Evolutionary conservation across 1,140 invertebrate genomes (phyloP).

Genomic region (Diachasma alloeum): DNA sequence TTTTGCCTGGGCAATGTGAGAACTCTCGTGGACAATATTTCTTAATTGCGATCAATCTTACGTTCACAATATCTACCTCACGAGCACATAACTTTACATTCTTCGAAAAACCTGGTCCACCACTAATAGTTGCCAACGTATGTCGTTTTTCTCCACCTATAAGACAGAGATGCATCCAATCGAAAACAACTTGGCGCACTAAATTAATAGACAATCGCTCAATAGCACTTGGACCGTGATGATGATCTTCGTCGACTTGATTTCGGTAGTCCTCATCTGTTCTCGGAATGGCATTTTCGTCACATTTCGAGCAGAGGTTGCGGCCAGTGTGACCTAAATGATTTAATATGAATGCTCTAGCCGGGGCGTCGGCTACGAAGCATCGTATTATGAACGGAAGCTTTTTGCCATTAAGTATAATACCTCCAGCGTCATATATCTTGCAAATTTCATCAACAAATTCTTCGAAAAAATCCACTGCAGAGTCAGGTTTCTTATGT

Average conservation of each 20-base stretch:
- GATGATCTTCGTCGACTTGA: slow-evolving; percentile 30
- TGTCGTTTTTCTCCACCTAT: slow-evolving; percentile 30
- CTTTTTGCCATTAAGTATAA: background rate
- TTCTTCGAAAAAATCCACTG: slow-evolving; percentile 18
- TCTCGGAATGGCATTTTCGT: slow-evolving; percentile 15
- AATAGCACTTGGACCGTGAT: slow-evolving; percentile 28
- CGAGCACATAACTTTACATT: too few relatives aligned
- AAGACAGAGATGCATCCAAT: slow-evolving; percentile 36
- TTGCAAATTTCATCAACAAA: slow-evolving; percentile 15
- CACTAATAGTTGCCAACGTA: too few relatives aligned
- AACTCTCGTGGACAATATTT: slow-evolving; percentile 33
- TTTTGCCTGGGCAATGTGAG: slow-evolving; percentile 18
- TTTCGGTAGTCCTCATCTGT: slow-evolving; percentile 30
- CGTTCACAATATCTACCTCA: too few relatives aligned
- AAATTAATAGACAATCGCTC: slow-evolving; percentile 29
- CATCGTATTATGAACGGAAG: background rate
- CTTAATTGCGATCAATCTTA: background rate
- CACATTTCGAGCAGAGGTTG: slow-evolving; percentile 21
- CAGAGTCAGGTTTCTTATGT: slow-evolving; percentile 21
- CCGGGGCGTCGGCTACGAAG: slow-evolving; percentile 30
- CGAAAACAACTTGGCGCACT: slow-evolving; percentile 34
- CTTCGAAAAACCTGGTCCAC: too few relatives aligned
- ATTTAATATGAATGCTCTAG: slow-evolving; percentile 11
- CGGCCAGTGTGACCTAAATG: slow-evolving; percentile 17
- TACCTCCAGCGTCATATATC: background rate